Evolutionary conservation across 2,888 invertebrate genomes (phyloP), one percentile per base, ranked within the genome.

Genomic region (Sycophila texana): DNA sequence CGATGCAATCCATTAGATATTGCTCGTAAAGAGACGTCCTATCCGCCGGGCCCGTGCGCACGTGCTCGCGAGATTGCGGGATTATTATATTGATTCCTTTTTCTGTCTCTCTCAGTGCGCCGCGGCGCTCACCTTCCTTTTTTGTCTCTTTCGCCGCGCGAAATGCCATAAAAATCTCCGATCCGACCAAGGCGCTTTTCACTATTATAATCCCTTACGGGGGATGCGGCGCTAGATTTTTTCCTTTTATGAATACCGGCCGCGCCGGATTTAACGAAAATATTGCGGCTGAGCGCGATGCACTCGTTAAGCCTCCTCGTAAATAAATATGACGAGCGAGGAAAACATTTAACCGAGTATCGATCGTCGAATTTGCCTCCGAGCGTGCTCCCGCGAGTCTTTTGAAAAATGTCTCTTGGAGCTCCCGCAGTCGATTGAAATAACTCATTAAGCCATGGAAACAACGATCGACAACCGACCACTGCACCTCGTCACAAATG

Each of bases 1-100:
- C 80, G 84, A 88, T 88, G 88, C 90, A 89, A 90, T 90, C 89
- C 90, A 90, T 90, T 90, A 90, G 89, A 89, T 89, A 90, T 90
- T 86, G 90, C 89, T 90, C 90, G 87, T 90, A 89, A 90, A 90
- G 87, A 89, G 86, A 83, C 85, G 84, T 85, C 86, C 87, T 89
- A 89, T 89, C 89, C 80, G 83, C 84, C 14, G 14, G 22, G 20
- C 39, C 30, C 60, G 22, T n/a, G 26, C 61, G 63, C 39, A 39
- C 39, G 39, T 39, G 39, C 39, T 63, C 49, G 71, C 30, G 16
- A 7, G 51, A n/a, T 55, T 65, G 66, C 66, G 20, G 74, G 78
- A 78, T 78, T 81, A 81, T 72, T 73, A 39, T 39, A 78, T 81
- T 72, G 74, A 74, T 77, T 73, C 71, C 67, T 77, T 77, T 49